Conservation (phyloP, 2,888 invertebrate species). For the Calephelis perditalis region DNA sequence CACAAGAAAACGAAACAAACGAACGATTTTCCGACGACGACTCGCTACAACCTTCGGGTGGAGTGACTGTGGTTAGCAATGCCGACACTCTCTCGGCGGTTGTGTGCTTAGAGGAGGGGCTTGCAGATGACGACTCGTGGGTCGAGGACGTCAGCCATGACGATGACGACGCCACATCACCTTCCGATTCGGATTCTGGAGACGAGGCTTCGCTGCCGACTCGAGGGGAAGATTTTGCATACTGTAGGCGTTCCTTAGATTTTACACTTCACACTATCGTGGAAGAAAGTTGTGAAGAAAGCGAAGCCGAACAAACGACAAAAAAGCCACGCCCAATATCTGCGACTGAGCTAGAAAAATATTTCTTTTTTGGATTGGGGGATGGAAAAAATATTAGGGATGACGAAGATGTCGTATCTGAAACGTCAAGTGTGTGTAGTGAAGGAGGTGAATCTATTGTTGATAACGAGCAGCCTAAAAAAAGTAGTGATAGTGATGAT, state of each 20-base stretch:
- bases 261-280: slow-evolving; percentile 95
- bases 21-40: slow-evolving; percentile 67
- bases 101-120: slow-evolving; percentile 88
- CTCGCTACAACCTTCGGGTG: slow-evolving; percentile 70
- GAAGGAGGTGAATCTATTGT: slow-evolving; percentile 87
- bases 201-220: slow-evolving; percentile 84
- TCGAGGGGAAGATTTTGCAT: slow-evolving; percentile 89
- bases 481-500: slow-evolving; percentile 81
- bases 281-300: slow-evolving; percentile 96
- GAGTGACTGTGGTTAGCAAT: slow-evolving; percentile 84
- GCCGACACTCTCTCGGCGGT: slow-evolving; percentile 84
- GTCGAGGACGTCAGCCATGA: slow-evolving; percentile 92
- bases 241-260: slow-evolving; percentile 89
- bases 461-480: slow-evolving; percentile 77
- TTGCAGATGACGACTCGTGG: slow-evolving; percentile 95
- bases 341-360: slow-evolving; percentile 92
- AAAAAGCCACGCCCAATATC: slow-evolving; percentile 83
- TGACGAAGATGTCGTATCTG: slow-evolving; percentile 84
- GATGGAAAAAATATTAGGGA: slow-evolving; percentile 80
- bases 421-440: slow-evolving; percentile 91
- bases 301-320: slow-evolving; percentile 85
- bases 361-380: slow-evolving; percentile 92
- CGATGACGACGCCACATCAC: slow-evolving; percentile 84
- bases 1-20: slow-evolving; percentile 57
- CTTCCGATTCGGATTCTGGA: slow-evolving; percentile 83